These are phyloP conservation scores for Xenopus laevis DNA, from an alignment of 2,113 vertebrate species.

Conservation along the genomic window DNA sequence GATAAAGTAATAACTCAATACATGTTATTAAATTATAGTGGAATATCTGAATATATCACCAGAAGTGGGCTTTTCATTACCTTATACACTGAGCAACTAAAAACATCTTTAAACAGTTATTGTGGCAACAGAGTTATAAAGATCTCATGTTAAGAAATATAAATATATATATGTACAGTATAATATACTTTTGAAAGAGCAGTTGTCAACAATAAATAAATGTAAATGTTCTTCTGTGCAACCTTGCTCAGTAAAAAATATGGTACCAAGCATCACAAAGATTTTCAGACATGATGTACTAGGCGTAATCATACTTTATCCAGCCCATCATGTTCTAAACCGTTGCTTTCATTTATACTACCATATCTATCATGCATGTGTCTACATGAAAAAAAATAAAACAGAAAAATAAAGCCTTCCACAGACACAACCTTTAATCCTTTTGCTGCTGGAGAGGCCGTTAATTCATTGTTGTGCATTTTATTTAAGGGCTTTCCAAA, in stretches of 20 bases:
- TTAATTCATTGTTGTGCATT: background rate
- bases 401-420: constrained; percentile 50
- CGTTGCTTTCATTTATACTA: constrained; percentile 64
- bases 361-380: constrained; percentile 67
- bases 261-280: constrained; percentile 50
- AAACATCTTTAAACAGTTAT: constrained; percentile 3
- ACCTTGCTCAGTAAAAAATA: constrained; percentile 44
- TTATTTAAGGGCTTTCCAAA: background rate
- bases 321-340: constrained; percentile 58
- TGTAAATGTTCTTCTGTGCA: constrained; percentile 12
- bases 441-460: constrained; percentile 4
- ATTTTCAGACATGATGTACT: constrained; percentile 52
- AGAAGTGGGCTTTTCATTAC: background rate
- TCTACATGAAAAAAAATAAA: constrained; percentile 56
- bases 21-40: too few relatives aligned
- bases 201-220: constrained; percentile 3
- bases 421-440: constrained; percentile 50
- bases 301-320: constrained; percentile 39
- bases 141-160: too few relatives aligned
- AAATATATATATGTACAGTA: too few relatives aligned
- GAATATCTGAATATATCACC: too few relatives aligned
- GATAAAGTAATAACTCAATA: too few relatives aligned
- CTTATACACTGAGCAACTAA: constrained; percentile 12
- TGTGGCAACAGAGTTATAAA: too few relatives aligned
- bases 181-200: constrained; percentile 4